phyloP scores from a whole-genome alignment of 2,888 invertebrate species.

The Schrankia costaestrigalis region DNA sequence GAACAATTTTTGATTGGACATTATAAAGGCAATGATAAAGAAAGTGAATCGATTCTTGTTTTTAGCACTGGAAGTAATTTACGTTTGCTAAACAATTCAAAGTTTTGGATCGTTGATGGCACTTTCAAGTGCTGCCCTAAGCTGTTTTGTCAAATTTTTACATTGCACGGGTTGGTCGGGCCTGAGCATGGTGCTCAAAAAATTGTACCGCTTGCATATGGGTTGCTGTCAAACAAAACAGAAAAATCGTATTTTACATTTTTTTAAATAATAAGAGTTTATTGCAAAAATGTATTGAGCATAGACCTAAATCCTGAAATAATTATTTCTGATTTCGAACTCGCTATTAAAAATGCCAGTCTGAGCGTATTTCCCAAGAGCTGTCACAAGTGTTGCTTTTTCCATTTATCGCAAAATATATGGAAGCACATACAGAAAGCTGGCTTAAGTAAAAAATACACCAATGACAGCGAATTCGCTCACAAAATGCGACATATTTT shows the following conservation, averaged over 20 bases:
- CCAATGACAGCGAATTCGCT: neutral
- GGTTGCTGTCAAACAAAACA: neutral
- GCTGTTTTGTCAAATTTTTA: neutral
- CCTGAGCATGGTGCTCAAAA: neutral
- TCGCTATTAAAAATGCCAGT: neutral
- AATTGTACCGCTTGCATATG: neutral
- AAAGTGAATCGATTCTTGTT: neutral
- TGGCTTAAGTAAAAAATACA: neutral
- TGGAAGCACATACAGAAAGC: neutral
- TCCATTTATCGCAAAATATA: neutral
- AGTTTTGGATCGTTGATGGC: neutral
- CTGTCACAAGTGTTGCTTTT: neutral
- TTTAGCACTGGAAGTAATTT: neutral
- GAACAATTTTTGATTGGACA: neutral
- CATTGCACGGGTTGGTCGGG: neutral
- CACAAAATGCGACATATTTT: neutral
- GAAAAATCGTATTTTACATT: too few relatives aligned
- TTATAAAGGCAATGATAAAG: neutral
- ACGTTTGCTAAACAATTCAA: neutral
- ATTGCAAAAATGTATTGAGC: too few relatives aligned
- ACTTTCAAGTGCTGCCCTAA: neutral
- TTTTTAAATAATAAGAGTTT: too few relatives aligned
- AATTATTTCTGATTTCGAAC: neutral
- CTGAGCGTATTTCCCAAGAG: neutral
- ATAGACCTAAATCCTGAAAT: neutral